phyloP scores from a whole-genome alignment of 1,140 invertebrate species.

The Agraylea sexmaculata region DNA sequence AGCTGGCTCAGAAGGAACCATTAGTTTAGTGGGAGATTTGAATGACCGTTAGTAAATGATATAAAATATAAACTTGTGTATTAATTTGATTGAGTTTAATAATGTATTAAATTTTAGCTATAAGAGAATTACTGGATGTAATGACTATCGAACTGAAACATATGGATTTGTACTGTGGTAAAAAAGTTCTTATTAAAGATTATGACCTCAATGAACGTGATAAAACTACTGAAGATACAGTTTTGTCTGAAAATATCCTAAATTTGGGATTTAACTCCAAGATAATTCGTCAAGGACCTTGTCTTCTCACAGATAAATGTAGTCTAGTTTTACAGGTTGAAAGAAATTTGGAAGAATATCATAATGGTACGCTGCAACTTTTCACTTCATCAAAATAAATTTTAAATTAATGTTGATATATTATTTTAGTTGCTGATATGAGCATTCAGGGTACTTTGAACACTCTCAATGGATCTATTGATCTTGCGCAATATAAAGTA shows the following conservation, averaged over 20 bases:
- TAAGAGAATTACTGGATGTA: slow-evolving; percentile 55
- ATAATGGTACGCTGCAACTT: slow-evolving; percentile 35
- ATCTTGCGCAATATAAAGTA: slow-evolving; percentile 77
- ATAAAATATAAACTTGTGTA: background rate
- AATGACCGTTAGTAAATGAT: slow-evolving; percentile 21
- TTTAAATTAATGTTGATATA: slow-evolving; percentile 2
- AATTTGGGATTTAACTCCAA: slow-evolving; percentile 10
- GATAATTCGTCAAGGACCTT: slow-evolving; percentile 32
- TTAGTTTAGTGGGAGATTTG: slow-evolving; percentile 36
- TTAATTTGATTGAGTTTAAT: background rate
- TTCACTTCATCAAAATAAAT: background rate
- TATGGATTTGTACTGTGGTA: slow-evolving; percentile 58
- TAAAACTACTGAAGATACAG: slow-evolving; percentile 1
- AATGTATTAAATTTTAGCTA: slow-evolving; percentile 12
- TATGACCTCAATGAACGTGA: too few relatives aligned
- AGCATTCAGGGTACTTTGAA: slow-evolving; percentile 76
- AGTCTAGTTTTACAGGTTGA: slow-evolving; percentile 69
- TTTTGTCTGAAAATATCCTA: slow-evolving; percentile 2
- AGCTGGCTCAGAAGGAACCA: slow-evolving; percentile 44
- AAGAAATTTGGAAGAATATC: slow-evolving; percentile 65
- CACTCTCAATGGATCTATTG: slow-evolving; percentile 71
- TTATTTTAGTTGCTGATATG: slow-evolving; percentile 63
- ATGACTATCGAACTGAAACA: slow-evolving; percentile 67
- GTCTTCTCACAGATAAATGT: slow-evolving; percentile 68
- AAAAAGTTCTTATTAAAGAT: slow-evolving; percentile 20